Evolutionary conservation across 2,797 vertebrate genomes (phyloP), one percentile per base, ranked within the genome.

Genomic region (Paratrypauchen microcephalus): DNA sequence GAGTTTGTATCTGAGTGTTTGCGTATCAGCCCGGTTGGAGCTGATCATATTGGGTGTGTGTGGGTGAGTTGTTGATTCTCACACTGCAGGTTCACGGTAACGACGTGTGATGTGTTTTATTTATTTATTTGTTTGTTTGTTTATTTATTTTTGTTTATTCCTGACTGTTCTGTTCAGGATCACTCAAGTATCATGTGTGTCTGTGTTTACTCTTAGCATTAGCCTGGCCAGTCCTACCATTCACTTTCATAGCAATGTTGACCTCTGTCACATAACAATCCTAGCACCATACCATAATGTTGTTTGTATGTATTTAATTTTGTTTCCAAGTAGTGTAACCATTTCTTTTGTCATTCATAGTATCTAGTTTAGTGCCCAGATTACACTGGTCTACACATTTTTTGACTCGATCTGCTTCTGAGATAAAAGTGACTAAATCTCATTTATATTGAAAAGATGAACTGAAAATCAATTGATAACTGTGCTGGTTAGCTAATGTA

Each of bases 1-100:
- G 52, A 68, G 75, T 81, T 57, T 77, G 69, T 65, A 19, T 65
- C 19, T 72, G 74, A 79, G 48, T 82, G 71, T 81, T 79, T 80
- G 69, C 64, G 70, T 70, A 72, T 59, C 70, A 66, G 72, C 69
- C 86, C 86, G 77, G 76, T 89, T 81, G 36, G 73, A 82, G 80
- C 78, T 71, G 77, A 80, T 81, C 86, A 80, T 86, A 83, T 82
- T 75, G 68, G 72, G 69, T 1, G 80, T 72, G 81, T 89, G 41
- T 81, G 81, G 86, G 87, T 90, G 83, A 87, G 88, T 45, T 88
- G 82, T 85, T 82, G 84, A 83, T 66, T 62, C 85, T 88, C 41
- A 16, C 41, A 85, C 87, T 89, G 87, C 81, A 83, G 77, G 78
- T 86, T 83, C 74, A 72, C 77, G 67, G 69, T 82, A 86, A 86